A percentile compares a stretch with the other conserved stretches of the same genome.
Conservation (phyloP, 2,113 vertebrate species). For the Thymallus thymallus region DNA sequence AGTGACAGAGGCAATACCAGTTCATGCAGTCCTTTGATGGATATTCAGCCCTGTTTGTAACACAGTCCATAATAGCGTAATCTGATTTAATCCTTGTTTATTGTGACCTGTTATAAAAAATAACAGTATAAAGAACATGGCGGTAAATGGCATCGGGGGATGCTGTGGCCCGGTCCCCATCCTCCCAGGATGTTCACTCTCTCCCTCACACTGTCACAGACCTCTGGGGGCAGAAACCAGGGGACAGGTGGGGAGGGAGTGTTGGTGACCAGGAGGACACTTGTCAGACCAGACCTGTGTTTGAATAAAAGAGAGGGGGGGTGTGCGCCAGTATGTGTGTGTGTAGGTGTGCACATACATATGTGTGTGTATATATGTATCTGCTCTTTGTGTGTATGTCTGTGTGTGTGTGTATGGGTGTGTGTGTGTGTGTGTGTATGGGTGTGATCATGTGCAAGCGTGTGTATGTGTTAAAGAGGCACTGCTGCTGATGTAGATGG, state of each 20-base stretch:
- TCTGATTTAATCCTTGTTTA: not conserved
- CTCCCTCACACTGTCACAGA: slow-evolving; percentile 46
- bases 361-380: too few relatives aligned
- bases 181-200: not conserved
- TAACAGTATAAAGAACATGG: too few relatives aligned
- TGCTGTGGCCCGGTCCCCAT: not conserved
- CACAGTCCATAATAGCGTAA: not conserved
- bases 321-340: not conserved
- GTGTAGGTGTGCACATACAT: slow-evolving; percentile 11
- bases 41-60: not conserved
- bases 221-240: slow-evolving; percentile 60
- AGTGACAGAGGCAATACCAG: too few relatives aligned
- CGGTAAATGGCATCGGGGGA: too few relatives aligned
- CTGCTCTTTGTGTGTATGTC: too few relatives aligned
- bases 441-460: too few relatives aligned
- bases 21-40: not conserved
- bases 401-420: not conserved
- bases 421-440: not conserved
- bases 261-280: slow-evolving; percentile 64
- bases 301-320: not conserved
- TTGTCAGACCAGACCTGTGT: slow-evolving; percentile 70
- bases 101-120: not conserved
- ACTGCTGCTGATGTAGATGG: slow-evolving; percentile 81
- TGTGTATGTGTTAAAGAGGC: slow-evolving; percentile 1
- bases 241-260: too few relatives aligned